Percentiles rank a stretch among this genome's conserved stretches.
These are phyloP conservation scores for Chloebia gouldiae DNA, from an alignment of 2,113 vertebrate genomes.

Conservation along the genomic window DNA sequence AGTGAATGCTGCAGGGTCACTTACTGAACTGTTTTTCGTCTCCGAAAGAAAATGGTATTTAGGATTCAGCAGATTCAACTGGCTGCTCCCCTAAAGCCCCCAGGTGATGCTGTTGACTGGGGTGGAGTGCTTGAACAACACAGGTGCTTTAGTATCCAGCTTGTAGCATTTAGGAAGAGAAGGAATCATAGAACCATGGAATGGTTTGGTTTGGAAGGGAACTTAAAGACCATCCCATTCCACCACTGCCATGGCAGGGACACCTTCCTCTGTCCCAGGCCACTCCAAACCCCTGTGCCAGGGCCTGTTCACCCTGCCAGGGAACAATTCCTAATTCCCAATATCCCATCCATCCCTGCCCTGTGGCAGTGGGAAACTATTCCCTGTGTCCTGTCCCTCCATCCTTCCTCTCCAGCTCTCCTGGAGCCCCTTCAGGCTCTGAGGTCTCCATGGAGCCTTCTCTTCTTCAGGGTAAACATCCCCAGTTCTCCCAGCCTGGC, in stretches of 20 bases:
- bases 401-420: background rate
- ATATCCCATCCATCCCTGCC: background rate
- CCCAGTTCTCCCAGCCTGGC: background rate
- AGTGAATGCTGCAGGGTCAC: background rate
- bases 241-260: background rate
- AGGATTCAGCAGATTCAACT: background rate
- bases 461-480: background rate
- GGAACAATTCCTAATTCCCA: background rate
- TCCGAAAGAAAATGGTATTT: background rate
- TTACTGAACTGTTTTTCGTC: background rate
- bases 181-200: background rate
- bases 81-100: background rate
- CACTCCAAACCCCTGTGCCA: no score
- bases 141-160: background rate
- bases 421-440: background rate
- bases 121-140: background rate
- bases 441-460: background rate
- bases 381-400: background rate
- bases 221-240: accelerated
- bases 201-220: background rate
- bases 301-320: background rate
- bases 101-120: background rate
- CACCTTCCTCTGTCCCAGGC: background rate
- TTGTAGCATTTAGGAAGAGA: background rate
- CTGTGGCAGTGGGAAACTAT: background rate